Conservation (phyloP, 2,113 vertebrate species). For the Mormyrus lacerda region DNA sequence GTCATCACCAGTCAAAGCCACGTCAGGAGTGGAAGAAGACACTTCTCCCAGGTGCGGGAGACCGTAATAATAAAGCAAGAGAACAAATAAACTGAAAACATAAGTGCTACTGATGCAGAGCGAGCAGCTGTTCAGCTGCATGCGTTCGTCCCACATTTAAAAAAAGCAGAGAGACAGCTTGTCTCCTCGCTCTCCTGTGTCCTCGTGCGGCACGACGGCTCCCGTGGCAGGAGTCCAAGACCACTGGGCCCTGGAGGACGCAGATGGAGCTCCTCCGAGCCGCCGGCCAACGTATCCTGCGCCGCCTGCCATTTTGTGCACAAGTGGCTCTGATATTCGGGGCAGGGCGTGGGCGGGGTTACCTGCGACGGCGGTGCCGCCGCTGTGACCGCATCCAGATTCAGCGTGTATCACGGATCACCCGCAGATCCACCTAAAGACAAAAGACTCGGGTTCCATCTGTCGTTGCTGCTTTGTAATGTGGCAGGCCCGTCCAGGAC, state of each 20-base stretch:
- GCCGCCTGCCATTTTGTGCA: conserved; percentile 55
- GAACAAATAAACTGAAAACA: not conserved
- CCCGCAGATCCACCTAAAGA: not conserved
- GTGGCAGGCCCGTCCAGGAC: not conserved
- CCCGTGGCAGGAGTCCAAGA: conserved; percentile 58
- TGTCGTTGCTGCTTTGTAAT: not conserved
- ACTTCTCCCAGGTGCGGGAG: not conserved
- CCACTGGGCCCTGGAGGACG: conserved; percentile 55
- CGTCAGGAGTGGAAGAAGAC: not conserved
- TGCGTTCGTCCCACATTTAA: not conserved
- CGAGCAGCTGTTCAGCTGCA: conserved; percentile 2
- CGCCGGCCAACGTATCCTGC: conserved; percentile 42
- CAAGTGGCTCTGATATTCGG: conserved; percentile 12
- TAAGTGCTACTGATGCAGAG: not conserved
- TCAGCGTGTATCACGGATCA: not conserved
- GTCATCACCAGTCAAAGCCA: not conserved
- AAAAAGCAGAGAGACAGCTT: conserved; percentile 5
- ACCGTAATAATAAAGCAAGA: not conserved
- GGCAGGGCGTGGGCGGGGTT: conserved; percentile 52
- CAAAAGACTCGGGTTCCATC: not conserved
- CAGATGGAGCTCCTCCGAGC: conserved; percentile 59
- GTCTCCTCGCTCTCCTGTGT: not conserved
- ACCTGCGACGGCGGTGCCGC: conserved; percentile 56
- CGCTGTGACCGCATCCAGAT: conserved; percentile 10
- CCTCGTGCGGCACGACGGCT: conserved; percentile 28